A percentile compares a stretch with the other conserved stretches of the same genome.
phyloP scores from a whole-genome alignment of 2,113 vertebrate species.

The Leucoraja erinaceus region DNA sequence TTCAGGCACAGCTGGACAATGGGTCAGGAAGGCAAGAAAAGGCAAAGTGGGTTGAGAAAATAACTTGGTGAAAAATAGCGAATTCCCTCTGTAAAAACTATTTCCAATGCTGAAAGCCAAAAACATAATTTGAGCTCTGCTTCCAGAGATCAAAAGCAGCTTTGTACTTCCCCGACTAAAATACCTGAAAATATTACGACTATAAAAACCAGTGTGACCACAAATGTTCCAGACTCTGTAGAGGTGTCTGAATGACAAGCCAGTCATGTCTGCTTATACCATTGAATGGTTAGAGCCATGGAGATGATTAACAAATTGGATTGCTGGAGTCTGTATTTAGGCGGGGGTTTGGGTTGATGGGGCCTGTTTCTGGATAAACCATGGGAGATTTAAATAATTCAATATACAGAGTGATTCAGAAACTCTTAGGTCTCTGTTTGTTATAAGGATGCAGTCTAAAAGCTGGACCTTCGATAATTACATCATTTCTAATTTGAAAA shows the following conservation, averaged over 20 bases:
- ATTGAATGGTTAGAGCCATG: not conserved
- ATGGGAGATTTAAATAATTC: not conserved
- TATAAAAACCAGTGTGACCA: conserved; percentile 35
- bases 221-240: conserved; percentile 37
- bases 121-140: conserved; percentile 23
- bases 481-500: not conserved
- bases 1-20: not conserved
- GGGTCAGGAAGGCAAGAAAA: not conserved
- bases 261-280: conserved; percentile 15
- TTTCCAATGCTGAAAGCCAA: conserved; percentile 28
- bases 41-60: not conserved
- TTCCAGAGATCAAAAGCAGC: conserved; percentile 34
- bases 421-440: not conserved
- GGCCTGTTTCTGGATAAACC: not conserved
- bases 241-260: conserved; percentile 37
- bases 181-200: conserved; percentile 33
- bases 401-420: not conserved
- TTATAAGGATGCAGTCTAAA: not conserved
- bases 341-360: not conserved
- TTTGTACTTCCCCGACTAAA: conserved; percentile 36
- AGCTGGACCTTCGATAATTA: not conserved
- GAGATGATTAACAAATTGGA: conserved; percentile 20
- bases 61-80: conserved; percentile 5
- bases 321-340: not conserved
- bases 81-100: conserved; percentile 18